phyloP scores from a whole-genome alignment of 2,797 vertebrate genomes.

The Acanthurus leucopareius region DNA sequence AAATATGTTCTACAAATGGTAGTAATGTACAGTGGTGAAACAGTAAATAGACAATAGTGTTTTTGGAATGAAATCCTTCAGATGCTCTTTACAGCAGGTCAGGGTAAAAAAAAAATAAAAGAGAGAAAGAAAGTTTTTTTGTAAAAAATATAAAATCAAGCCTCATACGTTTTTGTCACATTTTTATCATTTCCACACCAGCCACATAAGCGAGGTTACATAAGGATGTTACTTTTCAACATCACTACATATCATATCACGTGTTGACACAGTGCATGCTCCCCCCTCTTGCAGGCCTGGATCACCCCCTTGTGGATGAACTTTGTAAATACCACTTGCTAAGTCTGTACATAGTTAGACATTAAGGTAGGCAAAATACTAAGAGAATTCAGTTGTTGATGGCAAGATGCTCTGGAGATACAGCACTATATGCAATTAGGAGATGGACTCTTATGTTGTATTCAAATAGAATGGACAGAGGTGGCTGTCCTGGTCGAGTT shows the following conservation, averaged over 20 bases:
- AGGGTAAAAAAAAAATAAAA: background rate
- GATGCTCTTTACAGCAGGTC: slow-evolving; percentile 42
- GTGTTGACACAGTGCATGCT: slow-evolving; percentile 63
- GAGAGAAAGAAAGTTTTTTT: slow-evolving; percentile 39
- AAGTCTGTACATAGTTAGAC: slow-evolving; percentile 84
- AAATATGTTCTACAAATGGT: slow-evolving; percentile 44
- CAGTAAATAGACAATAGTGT: slow-evolving; percentile 15
- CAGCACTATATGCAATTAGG: slow-evolving; percentile 83
- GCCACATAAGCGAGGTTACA: slow-evolving; percentile 78
- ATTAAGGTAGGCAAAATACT: slow-evolving; percentile 79
- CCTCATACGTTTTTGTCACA: slow-evolving; percentile 57
- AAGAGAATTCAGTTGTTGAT: slow-evolving; percentile 75
- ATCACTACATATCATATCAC: slow-evolving; percentile 77
- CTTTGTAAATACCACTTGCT: slow-evolving; percentile 89
- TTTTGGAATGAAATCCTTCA: slow-evolving; percentile 48
- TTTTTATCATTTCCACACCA: slow-evolving; percentile 75
- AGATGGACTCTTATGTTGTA: slow-evolving; percentile 75
- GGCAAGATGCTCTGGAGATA: slow-evolving; percentile 79
- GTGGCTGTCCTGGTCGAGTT: slow-evolving; percentile 25
- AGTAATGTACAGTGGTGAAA: slow-evolving; percentile 48
- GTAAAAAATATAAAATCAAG: slow-evolving; percentile 47
- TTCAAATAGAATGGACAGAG: slow-evolving; percentile 62
- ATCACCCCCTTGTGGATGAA: slow-evolving; percentile 85
- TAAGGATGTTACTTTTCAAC: slow-evolving; percentile 62
- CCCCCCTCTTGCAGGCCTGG: slow-evolving; percentile 71